Evolutionary conservation across 2,113 vertebrate species (phyloP).

Genomic region (Heterotis niloticus): DNA sequence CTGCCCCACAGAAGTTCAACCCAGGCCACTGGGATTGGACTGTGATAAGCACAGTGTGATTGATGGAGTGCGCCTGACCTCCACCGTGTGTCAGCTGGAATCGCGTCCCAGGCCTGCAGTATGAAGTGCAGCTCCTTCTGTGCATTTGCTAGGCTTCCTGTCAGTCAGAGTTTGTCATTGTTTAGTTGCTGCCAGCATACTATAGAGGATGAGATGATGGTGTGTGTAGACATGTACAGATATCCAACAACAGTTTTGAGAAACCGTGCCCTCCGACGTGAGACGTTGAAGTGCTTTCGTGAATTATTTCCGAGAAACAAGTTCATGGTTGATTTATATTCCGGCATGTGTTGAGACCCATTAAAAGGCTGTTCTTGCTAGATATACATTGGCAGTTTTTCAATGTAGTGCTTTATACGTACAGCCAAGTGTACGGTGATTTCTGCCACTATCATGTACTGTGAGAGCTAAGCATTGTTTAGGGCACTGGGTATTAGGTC

Average conservation of each 20-base stretch:
- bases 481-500: too few relatives aligned
- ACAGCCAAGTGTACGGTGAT: background rate
- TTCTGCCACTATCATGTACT: too few relatives aligned
- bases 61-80: background rate
- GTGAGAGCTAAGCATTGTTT: too few relatives aligned
- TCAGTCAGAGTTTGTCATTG: too few relatives aligned
- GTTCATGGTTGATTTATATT: background rate
- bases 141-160: background rate
- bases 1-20: background rate
- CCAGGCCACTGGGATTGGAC: background rate
- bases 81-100: background rate
- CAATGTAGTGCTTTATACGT: background rate
- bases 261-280: background rate
- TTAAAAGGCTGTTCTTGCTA: background rate
- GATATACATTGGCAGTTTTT: background rate
- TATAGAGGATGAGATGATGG: too few relatives aligned
- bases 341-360: background rate
- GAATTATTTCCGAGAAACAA: background rate
- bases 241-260: background rate
- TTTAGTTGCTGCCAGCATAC: too few relatives aligned
- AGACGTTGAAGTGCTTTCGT: background rate
- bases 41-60: too few relatives aligned
- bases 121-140: background rate
- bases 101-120: background rate
- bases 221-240: background rate